These are phyloP conservation scores for Drosophila nebulosa DNA, from an alignment of 1,140 invertebrate species.

Conservation along the genomic window DNA sequence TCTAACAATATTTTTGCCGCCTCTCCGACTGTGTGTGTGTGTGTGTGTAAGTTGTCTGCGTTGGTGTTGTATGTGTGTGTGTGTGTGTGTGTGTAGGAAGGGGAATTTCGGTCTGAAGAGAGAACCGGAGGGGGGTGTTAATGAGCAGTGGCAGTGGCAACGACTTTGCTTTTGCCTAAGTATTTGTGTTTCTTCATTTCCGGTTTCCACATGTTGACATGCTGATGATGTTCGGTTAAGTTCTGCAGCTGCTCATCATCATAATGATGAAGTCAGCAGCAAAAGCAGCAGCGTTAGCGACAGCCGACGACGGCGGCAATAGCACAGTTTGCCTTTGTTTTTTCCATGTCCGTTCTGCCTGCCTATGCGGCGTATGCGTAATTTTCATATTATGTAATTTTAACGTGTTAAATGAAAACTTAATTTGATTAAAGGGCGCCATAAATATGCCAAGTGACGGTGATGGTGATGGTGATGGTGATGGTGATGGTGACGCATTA, in stretches of 20 bases:
- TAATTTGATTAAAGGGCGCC: conserved; percentile 72
- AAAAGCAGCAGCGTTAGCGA: neutral
- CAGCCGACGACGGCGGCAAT: conserved; percentile 10
- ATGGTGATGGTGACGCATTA: conserved; percentile 57
- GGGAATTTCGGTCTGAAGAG: neutral
- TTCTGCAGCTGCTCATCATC: conserved; percentile 44
- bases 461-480: conserved; percentile 61
- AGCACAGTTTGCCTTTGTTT: conserved; percentile 26
- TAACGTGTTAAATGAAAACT: conserved; percentile 65
- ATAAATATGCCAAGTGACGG: conserved; percentile 57
- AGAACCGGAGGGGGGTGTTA: conserved; percentile 44
- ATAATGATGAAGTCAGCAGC: conserved; percentile 62
- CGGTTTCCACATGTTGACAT: conserved; percentile 77
- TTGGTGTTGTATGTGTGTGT: conserved; percentile 32
- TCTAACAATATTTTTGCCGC: conserved; percentile 13
- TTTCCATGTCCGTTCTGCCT: conserved; percentile 48
- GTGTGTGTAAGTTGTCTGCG: conserved; percentile 23
- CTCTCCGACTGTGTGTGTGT: conserved; percentile 7
- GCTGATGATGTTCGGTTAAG: conserved; percentile 56
- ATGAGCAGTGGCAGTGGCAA: conserved; percentile 73
- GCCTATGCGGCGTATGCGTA: conserved; percentile 66
- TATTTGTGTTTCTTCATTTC: conserved; percentile 78
- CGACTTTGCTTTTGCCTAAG: conserved; percentile 54
- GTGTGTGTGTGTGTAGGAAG: conserved; percentile 6
- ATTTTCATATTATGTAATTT: conserved; percentile 76